Conservation (phyloP, 2,113 vertebrate genomes). For the Dromaius novaehollandiae region DNA sequence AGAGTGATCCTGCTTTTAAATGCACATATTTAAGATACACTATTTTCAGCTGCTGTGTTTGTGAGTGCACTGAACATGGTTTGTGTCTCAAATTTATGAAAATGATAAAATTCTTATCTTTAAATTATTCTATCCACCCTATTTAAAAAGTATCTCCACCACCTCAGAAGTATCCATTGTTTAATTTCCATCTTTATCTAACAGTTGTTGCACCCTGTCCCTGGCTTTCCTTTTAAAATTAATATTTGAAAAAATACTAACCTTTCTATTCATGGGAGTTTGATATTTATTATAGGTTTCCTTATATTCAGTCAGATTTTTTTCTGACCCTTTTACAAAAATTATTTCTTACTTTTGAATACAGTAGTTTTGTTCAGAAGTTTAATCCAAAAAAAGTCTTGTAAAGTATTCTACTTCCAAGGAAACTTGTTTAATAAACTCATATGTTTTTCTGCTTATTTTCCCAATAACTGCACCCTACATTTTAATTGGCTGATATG, state of each 20-base stretch:
- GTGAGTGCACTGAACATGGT: background rate
- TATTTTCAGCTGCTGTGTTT: background rate
- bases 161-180: background rate
- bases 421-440: background rate
- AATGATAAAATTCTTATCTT: background rate
- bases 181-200: background rate
- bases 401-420: background rate
- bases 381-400: background rate
- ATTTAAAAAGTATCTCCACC: background rate
- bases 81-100: background rate
- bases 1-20: background rate
- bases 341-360: background rate
- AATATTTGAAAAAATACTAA: background rate
- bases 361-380: background rate
- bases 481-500: background rate
- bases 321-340: background rate
- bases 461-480: background rate
- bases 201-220: background rate
- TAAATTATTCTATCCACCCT: background rate
- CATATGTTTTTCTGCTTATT: background rate
- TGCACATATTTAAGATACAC: background rate
- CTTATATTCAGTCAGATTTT: background rate
- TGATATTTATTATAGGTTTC: background rate
- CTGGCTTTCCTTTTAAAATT: background rate
- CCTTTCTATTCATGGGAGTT: background rate